phyloP scores from a whole-genome alignment of 92 coral and sea anemone genomes.

The Parazoanthus swiftii region DNA sequence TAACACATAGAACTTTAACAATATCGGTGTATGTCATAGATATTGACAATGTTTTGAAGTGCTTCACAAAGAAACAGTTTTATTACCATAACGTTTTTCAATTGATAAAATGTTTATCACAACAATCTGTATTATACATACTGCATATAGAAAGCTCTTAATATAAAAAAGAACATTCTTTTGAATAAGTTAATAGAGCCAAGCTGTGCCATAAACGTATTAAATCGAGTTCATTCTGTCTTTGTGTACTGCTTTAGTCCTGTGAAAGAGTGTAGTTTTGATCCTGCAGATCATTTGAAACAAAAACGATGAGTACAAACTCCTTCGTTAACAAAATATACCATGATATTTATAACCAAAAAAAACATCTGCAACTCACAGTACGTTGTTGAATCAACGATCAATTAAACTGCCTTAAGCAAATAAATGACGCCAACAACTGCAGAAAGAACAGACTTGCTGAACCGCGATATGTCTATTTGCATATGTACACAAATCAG shows the following conservation, averaged over 20 bases:
- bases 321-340: too few species aligned
- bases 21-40: background rate
- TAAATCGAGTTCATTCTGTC: background rate
- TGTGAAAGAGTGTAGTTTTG: background rate
- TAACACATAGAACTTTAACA: too few species aligned
- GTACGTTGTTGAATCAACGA: background rate
- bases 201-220: background rate
- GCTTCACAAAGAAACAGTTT: background rate
- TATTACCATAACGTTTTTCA: background rate
- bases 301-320: background rate
- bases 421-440: background rate
- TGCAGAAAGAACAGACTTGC: background rate
- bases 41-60: background rate
- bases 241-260: background rate
- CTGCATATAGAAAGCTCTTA: background rate
- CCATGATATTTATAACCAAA: background rate
- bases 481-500: background rate
- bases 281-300: background rate
- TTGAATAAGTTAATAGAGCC: too few species aligned
- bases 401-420: background rate
- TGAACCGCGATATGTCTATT: too few species aligned
- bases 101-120: background rate
- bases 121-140: background rate
- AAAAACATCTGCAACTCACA: background rate
- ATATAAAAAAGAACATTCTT: too few species aligned